Conservation (phyloP, 2,797 vertebrate genomes). For the Poliocrania exsul region DNA sequence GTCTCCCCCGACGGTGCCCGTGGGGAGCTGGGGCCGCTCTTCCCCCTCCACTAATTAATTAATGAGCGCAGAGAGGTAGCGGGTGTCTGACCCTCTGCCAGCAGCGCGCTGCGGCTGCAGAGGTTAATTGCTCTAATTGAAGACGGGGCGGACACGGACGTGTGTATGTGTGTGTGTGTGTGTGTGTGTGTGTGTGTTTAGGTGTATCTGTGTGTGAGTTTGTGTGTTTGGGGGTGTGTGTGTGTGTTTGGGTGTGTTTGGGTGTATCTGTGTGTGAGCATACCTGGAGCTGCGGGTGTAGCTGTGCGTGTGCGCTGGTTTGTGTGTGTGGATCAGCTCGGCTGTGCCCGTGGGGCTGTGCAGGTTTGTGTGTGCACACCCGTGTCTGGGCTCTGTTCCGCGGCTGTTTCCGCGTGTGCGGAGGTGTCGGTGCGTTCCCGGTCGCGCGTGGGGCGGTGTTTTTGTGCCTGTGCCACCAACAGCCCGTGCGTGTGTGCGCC, state of each 20-base stretch:
- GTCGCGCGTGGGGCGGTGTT: not conserved
- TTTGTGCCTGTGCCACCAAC: rapidly evolving
- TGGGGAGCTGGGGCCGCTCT: not conserved
- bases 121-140: not conserved
- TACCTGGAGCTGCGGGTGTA: rapidly evolving
- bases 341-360: rapidly evolving
- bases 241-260: no score
- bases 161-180: not conserved
- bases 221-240: no score
- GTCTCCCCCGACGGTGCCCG: not conserved
- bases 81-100: not conserved
- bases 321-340: rapidly evolving
- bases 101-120: not conserved
- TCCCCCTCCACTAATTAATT: not conserved
- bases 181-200: no score
- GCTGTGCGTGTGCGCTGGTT: rapidly evolving
- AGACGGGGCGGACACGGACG: rapidly evolving
- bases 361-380: rapidly evolving
- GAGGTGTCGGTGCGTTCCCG: rapidly evolving
- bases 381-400: rapidly evolving
- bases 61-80: not conserved
- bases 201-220: no score
- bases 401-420: rapidly evolving
- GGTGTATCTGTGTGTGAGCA: no score
- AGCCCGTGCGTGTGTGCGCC: not conserved